Percentiles rank a stretch among this genome's conserved stretches.
Evolutionary conservation across 2,797 vertebrate genomes (phyloP).

Genomic region (Pygocentrus nattereri): DNA sequence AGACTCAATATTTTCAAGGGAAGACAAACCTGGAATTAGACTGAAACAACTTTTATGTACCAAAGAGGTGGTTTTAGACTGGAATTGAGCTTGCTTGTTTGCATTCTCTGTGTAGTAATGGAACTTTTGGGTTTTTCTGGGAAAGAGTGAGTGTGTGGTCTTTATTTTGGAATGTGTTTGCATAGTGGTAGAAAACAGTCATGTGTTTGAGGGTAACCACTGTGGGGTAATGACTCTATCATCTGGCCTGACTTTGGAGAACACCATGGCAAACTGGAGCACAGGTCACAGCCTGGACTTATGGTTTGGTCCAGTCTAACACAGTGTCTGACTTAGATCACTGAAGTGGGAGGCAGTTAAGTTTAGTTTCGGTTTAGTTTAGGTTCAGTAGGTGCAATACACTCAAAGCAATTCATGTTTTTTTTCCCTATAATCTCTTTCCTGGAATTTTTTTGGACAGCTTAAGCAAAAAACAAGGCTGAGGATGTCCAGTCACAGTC

Average conservation of each 20-base stretch:
- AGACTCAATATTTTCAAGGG: no score
- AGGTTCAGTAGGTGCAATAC: no score
- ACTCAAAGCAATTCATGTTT: no score
- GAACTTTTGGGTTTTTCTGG: neutral
- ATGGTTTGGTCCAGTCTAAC: neutral
- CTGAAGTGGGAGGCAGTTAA: neutral
- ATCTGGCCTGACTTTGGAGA: neutral
- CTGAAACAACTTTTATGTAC: no score
- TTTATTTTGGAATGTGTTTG: neutral
- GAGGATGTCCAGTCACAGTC: no score
- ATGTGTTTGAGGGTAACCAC: conserved; percentile 7
- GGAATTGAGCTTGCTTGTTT: neutral
- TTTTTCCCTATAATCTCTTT: no score
- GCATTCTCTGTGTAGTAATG: neutral
- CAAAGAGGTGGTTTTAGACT: neutral
- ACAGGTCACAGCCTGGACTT: neutral
- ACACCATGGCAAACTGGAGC: neutral
- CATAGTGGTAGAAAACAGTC: neutral
- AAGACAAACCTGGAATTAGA: no score
- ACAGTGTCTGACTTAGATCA: neutral
- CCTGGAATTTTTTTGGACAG: no score
- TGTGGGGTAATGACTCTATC: neutral
- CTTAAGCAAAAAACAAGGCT: no score
- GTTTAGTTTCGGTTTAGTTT: no score
- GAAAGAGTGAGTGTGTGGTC: neutral